Evolutionary conservation across 1,140 invertebrate genomes (phyloP), one percentile per base, ranked within the genome.

Genomic region (Zaprionus capensis): DNA sequence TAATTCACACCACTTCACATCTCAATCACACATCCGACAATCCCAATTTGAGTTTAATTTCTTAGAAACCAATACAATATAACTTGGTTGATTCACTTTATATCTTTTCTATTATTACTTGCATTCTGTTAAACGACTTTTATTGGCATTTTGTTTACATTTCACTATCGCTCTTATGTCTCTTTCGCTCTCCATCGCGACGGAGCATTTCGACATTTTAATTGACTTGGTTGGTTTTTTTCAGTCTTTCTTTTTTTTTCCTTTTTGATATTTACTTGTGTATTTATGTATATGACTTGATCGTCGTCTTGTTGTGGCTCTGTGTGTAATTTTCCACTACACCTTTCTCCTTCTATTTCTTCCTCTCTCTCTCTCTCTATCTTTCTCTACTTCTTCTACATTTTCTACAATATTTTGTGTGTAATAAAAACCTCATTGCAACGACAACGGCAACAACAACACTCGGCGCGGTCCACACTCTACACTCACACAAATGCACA

Each of bases 321-420:
- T 83, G 64, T 83, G 75, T 84, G 84, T 87, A 87, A 87, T 84
- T 83, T 81, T 84, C 82, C 84, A 76, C 78, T 84, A 84, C 71
- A 88, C 85, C 76, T 81, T 87, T 88, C 77, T 88, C 67, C 68
- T 58, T 76, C 56, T 58, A 31, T 64, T 36, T 73, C 69, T 77
- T 66, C 64, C n/a, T 63, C 44, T 46, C n/a, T 67, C n/a, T 74
- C 71, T 76, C 66, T 59, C 55, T 58, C 53, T 79, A 58, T 65
- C 12, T 34, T 34, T 34, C 3, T 34, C 31, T 34, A 34, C 5
- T 34, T 56, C 69, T 49, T 64, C 53, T 77, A 56, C 59, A 26
- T 80, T 63, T 71, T 51, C 59, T 53, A 72, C 65, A 63, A 85
- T 73, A 77, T 81, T 80, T 75, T 66, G 74, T 76, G 68, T 76